Evolutionary conservation across 2,113 vertebrate species (phyloP).

Genomic region (Leucopternis melanops): DNA sequence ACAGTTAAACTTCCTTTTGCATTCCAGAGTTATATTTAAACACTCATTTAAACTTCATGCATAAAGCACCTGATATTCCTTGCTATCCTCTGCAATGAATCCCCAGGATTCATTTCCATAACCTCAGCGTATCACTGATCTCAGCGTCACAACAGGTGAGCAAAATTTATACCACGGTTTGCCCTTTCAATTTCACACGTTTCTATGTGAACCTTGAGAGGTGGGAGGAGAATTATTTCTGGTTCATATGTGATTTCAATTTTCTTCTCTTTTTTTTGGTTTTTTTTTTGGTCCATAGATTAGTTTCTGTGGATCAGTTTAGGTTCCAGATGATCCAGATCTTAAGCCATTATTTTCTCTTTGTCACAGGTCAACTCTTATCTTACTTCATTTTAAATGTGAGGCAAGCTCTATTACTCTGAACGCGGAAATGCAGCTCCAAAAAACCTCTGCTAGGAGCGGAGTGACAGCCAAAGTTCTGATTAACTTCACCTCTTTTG

Average conservation of each 20-base stretch:
- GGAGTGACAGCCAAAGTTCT: conserved; percentile 29
- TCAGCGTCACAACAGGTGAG: neutral
- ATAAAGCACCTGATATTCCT: neutral
- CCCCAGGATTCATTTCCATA: neutral
- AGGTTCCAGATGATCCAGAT: neutral
- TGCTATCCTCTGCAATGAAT: neutral
- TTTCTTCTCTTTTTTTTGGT: neutral
- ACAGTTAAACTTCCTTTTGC: neutral
- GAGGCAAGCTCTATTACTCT: neutral
- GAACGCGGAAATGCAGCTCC: neutral
- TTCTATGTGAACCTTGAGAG: neutral
- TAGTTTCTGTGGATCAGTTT: neutral
- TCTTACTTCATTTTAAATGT: neutral
- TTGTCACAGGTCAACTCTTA: neutral
- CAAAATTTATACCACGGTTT: neutral
- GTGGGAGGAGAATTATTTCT: neutral
- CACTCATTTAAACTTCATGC: neutral
- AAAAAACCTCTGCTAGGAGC: neutral
- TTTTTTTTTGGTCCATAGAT: neutral
- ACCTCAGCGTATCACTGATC: neutral
- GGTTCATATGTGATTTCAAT: neutral
- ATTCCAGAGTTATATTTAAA: neutral
- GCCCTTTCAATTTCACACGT: neutral
- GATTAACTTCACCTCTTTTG: conserved; percentile 56
- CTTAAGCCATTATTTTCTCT: neutral